Base-by-base conservation (phyloP, 2,113 vertebrate species). In the Melanerpes formicivorus region DNA sequence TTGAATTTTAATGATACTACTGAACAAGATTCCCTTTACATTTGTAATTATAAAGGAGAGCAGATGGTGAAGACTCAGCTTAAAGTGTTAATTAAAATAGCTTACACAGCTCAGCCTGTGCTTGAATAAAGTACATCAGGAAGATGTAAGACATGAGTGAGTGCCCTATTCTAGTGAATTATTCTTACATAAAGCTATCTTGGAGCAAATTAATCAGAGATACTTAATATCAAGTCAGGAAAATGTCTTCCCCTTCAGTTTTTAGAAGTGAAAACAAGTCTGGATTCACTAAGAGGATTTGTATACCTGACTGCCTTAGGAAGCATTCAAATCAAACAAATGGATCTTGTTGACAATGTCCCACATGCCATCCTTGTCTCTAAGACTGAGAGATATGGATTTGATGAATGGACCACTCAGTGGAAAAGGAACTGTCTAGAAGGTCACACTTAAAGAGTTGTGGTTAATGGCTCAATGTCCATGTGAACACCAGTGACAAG, bases 21-120 rank as follows among this genome's bases (percentile, higher is more conserved):
- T 78, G 91, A 90, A 92, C 71, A 64, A 88, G 79, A 92, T 93
- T 92, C 74, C 30, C 72, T 94, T 95, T 94, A 91, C 78, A 90
- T 92, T 97, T 92, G 89, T 95, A 97, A 97, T 97, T 97, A 97
- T 94, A 96, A 93, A 91, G 66, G 58, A 91, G 96, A 97, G 72
- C 97, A 97, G 97, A 97, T 97, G 97, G 97, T 32, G 79, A 93
- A 95, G 88, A 91, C 93, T 96, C 95, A 80, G 75, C 94, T 97
- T 96, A 96, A 97, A 97, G 78, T 94, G 95, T 95, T 97, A 97
- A 93, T 98, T 97, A 97, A 96, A 98, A 96, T 92, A 96, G 92
- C 84, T 93, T 84, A 27, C 72, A 52, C 70, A 91, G 91, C 88
- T 96, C 95, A 95, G 88, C 34, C 92, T 91, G 81, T 93, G 87